Evolutionary conservation across 1,140 invertebrate genomes (phyloP).

Genomic region (Drosophila saltans): DNA sequence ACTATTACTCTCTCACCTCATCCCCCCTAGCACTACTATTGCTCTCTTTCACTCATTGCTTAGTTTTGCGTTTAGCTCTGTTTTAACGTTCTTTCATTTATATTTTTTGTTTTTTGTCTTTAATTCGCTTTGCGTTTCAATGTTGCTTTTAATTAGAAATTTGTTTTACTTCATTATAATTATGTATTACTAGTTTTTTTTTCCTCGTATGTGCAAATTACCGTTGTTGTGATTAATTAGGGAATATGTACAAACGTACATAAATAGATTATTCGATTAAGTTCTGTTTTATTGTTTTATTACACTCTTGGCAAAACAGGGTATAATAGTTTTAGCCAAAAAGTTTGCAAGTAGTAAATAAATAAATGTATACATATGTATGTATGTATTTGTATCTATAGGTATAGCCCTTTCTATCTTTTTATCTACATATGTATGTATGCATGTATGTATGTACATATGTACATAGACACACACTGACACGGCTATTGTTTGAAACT

Average conservation of each 20-base stretch:
- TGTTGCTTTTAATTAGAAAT: conserved; percentile 67
- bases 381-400: not conserved
- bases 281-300: conserved; percentile 22
- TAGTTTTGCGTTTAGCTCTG: conserved; percentile 19
- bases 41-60: conserved; percentile 16
- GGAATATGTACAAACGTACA: not conserved
- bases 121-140: conserved; percentile 42
- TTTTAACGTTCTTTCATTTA: conserved; percentile 18
- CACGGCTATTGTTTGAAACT: not conserved
- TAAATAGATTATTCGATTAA: conserved; percentile 37
- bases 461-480: too few relatives aligned
- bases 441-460: too few relatives aligned
- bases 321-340: not conserved
- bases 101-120: conserved; percentile 16
- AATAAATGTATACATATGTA: not conserved
- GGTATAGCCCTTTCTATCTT: too few relatives aligned
- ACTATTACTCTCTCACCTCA: not conserved
- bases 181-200: conserved; percentile 16
- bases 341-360: not conserved
- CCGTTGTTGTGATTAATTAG: conserved; percentile 53
- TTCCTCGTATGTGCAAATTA: conserved; percentile 39
- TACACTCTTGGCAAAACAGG: conserved; percentile 5
- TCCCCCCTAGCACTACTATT: conserved; percentile 2
- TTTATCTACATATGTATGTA: too few relatives aligned
- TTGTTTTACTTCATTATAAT: conserved; percentile 64